Conservation (phyloP, 2,797 vertebrate genomes). For the Lutjanus campechanus region DNA sequence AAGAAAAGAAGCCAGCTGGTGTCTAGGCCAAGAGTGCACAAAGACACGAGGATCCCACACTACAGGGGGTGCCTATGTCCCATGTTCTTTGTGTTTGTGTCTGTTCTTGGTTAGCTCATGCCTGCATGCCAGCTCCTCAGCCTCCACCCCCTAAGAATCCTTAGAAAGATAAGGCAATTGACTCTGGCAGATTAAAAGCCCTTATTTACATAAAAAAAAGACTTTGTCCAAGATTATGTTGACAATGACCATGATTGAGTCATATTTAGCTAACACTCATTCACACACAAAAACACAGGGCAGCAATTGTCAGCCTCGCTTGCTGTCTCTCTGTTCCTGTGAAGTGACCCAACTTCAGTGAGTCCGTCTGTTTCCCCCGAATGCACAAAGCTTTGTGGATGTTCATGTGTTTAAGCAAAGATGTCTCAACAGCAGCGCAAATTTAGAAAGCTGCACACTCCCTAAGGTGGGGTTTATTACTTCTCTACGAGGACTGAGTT, state of each 20-base stretch:
- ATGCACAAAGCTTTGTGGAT: neutral
- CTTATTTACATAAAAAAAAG: conserved; percentile 9
- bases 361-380: neutral
- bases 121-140: neutral
- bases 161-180: conserved; percentile 8
- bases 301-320: neutral
- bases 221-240: conserved; percentile 17
- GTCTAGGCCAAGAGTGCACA: conserved; percentile 58
- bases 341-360: conserved; percentile 7
- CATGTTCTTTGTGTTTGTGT: conserved; percentile 31
- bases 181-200: neutral
- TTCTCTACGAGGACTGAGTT: neutral
- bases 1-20: conserved; percentile 72
- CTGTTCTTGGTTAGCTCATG: neutral
- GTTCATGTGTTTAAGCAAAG: neutral
- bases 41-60: conserved; percentile 50
- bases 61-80: conserved; percentile 22
- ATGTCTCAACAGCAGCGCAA: neutral
- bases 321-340: conserved; percentile 3
- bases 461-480: neutral
- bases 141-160: conserved; percentile 6
- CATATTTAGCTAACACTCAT: neutral
- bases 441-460: neutral
- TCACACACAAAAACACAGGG: neutral
- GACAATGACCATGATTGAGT: neutral